These are phyloP conservation scores for Hypanus sabinus DNA, from an alignment of 2,113 vertebrate genomes.

Conservation along the genomic window DNA sequence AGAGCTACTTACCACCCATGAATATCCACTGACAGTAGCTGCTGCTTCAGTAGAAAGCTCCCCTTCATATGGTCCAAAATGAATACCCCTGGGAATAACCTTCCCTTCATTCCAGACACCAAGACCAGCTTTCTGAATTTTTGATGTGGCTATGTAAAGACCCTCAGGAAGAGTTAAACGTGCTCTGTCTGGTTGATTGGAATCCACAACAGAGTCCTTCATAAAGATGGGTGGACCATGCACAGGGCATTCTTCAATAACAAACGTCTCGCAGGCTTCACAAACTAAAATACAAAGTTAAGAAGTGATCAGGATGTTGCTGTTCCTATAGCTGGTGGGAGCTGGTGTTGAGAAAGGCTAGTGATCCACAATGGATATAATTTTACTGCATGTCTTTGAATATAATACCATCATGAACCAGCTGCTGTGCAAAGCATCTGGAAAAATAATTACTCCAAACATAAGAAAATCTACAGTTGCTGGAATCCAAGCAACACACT, in stretches of 20 bases:
- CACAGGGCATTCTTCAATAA: constrained; percentile 54
- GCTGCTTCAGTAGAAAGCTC: constrained; percentile 56
- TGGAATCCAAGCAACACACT: no score
- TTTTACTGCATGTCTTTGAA: neutral
- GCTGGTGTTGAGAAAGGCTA: neutral
- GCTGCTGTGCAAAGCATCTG: neutral
- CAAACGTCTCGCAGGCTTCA: constrained; percentile 62
- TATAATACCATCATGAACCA: neutral
- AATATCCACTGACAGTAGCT: constrained; percentile 59
- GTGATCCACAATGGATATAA: neutral
- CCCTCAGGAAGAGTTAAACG: constrained; percentile 65
- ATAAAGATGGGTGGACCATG: constrained; percentile 57
- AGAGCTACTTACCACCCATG: constrained; percentile 65
- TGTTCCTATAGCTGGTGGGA: neutral
- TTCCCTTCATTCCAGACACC: constrained; percentile 67
- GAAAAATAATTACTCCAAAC: no score
- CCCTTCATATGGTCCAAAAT: constrained; percentile 72
- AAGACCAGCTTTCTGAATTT: constrained; percentile 62
- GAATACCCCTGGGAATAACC: constrained; percentile 58
- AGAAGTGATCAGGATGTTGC: neutral
- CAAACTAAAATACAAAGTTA: constrained; percentile 54
- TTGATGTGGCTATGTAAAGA: constrained; percentile 59
- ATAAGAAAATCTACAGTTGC: no score
- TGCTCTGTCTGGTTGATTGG: constrained; percentile 55
- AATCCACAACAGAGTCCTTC: constrained; percentile 53